Evolutionary conservation across 2,113 vertebrate genomes (phyloP).

Genomic region (Dicaeum eximium): DNA sequence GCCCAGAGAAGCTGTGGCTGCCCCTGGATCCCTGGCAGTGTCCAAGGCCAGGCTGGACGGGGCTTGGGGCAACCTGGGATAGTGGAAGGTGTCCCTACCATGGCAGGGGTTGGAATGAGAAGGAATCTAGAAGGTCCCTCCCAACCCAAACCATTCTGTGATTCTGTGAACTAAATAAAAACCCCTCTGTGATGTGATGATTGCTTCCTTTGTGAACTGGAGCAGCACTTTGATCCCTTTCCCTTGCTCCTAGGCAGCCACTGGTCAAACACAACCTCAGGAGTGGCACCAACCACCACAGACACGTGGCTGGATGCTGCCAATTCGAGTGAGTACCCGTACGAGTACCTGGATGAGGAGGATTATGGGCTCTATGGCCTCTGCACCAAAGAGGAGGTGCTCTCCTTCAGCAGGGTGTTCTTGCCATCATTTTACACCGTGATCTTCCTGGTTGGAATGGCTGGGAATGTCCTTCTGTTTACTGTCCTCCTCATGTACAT

Average conservation of each 20-base stretch:
- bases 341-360: conserved; percentile 35
- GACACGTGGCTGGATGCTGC: not conserved
- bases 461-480: conserved; percentile 62
- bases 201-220: not conserved
- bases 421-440: conserved; percentile 66
- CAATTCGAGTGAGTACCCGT: not conserved
- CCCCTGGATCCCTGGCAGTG: not conserved
- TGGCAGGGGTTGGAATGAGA: accelerated
- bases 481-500: conserved; percentile 28
- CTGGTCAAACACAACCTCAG: not conserved
- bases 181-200: not conserved
- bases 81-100: not conserved
- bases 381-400: conserved; percentile 71
- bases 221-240: not conserved
- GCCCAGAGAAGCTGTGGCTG: not conserved
- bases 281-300: not conserved
- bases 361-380: not conserved
- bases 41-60: accelerated
- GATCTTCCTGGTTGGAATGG: conserved; percentile 63
- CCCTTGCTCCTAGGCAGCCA: not conserved
- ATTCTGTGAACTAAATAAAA: not conserved
- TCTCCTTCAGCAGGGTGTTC: conserved; percentile 65
- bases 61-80: not conserved
- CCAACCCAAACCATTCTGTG: not conserved
- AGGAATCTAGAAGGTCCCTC: not conserved